Conservation (phyloP, 1,140 invertebrate genomes). For the Triops cancriformis region DNA sequence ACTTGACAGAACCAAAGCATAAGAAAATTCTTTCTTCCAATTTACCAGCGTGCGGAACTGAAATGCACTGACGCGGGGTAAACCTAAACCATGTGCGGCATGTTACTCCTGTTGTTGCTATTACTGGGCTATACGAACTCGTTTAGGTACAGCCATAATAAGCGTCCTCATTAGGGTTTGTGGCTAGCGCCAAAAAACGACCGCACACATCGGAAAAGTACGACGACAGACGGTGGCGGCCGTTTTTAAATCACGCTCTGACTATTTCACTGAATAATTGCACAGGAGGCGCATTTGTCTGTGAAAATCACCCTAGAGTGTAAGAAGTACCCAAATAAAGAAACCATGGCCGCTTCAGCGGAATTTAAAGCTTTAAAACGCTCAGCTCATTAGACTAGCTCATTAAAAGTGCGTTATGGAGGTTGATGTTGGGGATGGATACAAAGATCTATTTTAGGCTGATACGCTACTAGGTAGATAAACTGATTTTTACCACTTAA, state of each 20-base stretch:
- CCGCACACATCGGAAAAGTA: not conserved
- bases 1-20: not conserved
- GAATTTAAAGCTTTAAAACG: not conserved
- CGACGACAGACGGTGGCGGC: not conserved
- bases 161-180: not conserved
- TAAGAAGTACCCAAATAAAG: not conserved
- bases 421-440: not conserved
- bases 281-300: no score
- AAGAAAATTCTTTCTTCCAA: not conserved
- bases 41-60: not conserved
- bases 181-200: not conserved
- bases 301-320: no score
- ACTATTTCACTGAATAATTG: not conserved
- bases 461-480: no score
- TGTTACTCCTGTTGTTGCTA: not conserved
- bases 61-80: not conserved
- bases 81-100: not conserved
- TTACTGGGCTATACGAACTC: not conserved
- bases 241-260: not conserved
- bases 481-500: no score
- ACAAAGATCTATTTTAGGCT: not conserved
- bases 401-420: not conserved
- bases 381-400: not conserved
- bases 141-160: not conserved
- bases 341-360: not conserved